Conservation (phyloP, 2,797 vertebrate genomes). For the Enteromius radiatus region DNA sequence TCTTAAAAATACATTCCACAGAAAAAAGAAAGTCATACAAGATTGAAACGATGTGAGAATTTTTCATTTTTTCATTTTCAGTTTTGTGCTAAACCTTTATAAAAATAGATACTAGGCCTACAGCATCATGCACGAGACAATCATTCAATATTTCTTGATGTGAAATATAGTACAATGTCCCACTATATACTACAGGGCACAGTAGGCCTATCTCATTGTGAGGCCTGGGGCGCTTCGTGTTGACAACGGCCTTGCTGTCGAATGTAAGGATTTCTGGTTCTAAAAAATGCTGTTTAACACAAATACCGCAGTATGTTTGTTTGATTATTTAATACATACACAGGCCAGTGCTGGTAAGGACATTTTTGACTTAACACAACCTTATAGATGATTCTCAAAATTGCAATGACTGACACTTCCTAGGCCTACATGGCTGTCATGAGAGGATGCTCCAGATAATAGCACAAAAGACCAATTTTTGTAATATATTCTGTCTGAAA, state of each 20-base stretch:
- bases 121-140: background rate
- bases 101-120: background rate
- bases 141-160: background rate
- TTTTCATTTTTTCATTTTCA: background rate
- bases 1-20: background rate
- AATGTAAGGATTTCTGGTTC: background rate
- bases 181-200: background rate
- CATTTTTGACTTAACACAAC: background rate
- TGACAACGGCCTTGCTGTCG: background rate
- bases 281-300: background rate
- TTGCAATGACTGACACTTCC: background rate
- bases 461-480: background rate
- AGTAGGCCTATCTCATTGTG: background rate
- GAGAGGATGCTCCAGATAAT: background rate
- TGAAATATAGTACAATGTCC: background rate
- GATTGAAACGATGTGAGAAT: background rate
- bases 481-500: background rate
- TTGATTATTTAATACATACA: background rate
- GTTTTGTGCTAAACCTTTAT: background rate
- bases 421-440: conserved; percentile 1
- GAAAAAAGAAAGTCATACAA: background rate
- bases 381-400: conserved; percentile 2
- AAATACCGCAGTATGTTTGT: background rate
- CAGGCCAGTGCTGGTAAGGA: background rate
- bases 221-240: background rate